These are phyloP conservation scores for Rhagologus leucostigma DNA, from an alignment of 2,113 vertebrate genomes.

Conservation along the genomic window DNA sequence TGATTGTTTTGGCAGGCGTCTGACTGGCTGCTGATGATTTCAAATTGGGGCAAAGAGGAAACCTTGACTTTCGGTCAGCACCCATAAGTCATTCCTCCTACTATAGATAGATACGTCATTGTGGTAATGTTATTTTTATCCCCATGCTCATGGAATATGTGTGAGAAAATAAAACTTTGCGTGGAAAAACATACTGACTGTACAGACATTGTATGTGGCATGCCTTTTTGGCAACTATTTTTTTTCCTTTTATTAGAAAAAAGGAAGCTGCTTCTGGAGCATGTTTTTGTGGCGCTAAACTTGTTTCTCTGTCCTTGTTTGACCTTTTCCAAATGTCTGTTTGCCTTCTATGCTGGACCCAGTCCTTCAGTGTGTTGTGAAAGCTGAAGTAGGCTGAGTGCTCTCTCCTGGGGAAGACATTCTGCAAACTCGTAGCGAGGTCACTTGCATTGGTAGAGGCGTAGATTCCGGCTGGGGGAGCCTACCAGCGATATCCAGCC, in stretches of 20 bases:
- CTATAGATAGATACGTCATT: background rate
- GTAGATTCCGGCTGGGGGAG: background rate
- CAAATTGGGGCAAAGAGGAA: conserved; percentile 28
- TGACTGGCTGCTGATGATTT: background rate
- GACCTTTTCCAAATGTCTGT: conserved; percentile 32
- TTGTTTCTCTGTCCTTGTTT: conserved; percentile 53
- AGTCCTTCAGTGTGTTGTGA: background rate
- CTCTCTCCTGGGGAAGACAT: background rate
- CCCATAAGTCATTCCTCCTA: conserved; percentile 30
- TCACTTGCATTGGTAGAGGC: background rate
- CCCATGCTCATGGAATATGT: background rate
- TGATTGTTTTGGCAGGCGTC: conserved; percentile 5
- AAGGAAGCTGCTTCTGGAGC: background rate
- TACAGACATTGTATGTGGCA: background rate
- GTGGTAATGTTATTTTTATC: conserved; percentile 42
- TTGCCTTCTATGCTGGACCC: background rate
- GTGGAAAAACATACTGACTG: background rate
- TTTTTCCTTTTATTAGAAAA: background rate
- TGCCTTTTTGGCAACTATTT: background rate
- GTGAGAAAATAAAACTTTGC: conserved; percentile 13
- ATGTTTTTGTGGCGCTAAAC: background rate
- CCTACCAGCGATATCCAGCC: background rate
- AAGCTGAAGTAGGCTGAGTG: background rate
- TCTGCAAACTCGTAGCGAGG: background rate
- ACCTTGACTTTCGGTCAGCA: conserved; percentile 16